phyloP scores from a whole-genome alignment of 2,888 invertebrate genomes.

The Ethmia dodecea region DNA sequence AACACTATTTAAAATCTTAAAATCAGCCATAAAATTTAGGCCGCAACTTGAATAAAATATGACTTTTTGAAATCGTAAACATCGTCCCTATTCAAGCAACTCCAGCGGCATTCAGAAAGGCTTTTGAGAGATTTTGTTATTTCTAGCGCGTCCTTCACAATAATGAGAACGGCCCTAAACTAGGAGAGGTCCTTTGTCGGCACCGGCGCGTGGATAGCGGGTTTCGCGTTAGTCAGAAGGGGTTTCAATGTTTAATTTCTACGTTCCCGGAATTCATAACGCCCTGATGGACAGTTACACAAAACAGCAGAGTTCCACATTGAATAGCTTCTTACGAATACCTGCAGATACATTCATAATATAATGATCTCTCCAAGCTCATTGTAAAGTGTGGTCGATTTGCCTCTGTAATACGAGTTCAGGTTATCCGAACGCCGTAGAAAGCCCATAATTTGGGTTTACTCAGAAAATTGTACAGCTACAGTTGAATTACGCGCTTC shows the following conservation, averaged over 20 bases:
- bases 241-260: conserved; percentile 39
- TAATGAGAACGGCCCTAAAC: conserved; percentile 39
- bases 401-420: conserved; percentile 20
- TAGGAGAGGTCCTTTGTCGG: conserved; percentile 47
- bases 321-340: conserved; percentile 34
- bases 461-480: conserved; percentile 12
- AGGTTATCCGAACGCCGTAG: conserved; percentile 14
- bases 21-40: conserved; percentile 57
- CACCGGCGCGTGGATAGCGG: conserved; percentile 46
- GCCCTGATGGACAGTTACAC: conserved; percentile 27
- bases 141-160: conserved; percentile 52
- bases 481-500: conserved; percentile 37
- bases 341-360: conserved; percentile 29
- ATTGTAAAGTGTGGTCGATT: conserved; percentile 23
- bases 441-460: conserved; percentile 26
- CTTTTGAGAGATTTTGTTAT: conserved; percentile 54
- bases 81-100: conserved; percentile 41
- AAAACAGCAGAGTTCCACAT: conserved; percentile 31
- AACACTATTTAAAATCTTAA: conserved; percentile 37
- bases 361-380: conserved; percentile 16
- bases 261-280: conserved; percentile 45
- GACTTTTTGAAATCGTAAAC: conserved; percentile 53
- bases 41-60: conserved; percentile 50
- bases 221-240: conserved; percentile 46
- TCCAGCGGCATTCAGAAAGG: conserved; percentile 33